Evolutionary conservation across 2,888 invertebrate species (phyloP), one percentile per base, ranked within the genome.

Genomic region (Andrena chrysosceles): DNA sequence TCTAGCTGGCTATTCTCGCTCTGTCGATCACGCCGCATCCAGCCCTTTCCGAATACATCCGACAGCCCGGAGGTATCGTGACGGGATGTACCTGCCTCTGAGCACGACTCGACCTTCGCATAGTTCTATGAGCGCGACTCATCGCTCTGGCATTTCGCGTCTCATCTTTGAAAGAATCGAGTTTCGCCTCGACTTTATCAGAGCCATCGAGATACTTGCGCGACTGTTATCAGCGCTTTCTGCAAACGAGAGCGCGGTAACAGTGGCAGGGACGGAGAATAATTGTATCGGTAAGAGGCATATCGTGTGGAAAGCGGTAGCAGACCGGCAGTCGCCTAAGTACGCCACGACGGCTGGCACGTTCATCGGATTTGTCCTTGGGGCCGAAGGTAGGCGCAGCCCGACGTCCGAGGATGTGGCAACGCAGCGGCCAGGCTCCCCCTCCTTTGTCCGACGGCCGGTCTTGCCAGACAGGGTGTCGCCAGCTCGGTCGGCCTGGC

Each of bases 381-480:
- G 92, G 92, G 87, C 91, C 87, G 87, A 90, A 89, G 90, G 89
- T 91, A 90, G 91, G 91, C 88, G 87, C 89, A 88, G 88, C 83
- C 83, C 85, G 87, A 80, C 75, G 86, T 85, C 74, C 84, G 89
- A 89, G 84, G 88, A 91, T 84, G 88, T 90, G 92, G 92, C 92
- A 92, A 92, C 92, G 77, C 75, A 85, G 90, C 89, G 70, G 69
- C 74, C 86, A 78, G 85, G 89, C 90, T 79, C 89, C 91, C 92
- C 92, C 92, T 92, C 92, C 90, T 93, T 93, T 92, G 92, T 93
- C 91, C 97, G 94, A 86, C 93, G 96, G 93, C 93, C 95, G 96
- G 96, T 96, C 96, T 96, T 95, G 96, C 97, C 97, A 97, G 97
- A 97, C 97, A 97, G 97, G 97, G 97, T 97, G 97, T 97, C 97